These are phyloP conservation scores for Origma solitaria DNA, from an alignment of 2,113 vertebrate genomes.

Conservation along the genomic window DNA sequence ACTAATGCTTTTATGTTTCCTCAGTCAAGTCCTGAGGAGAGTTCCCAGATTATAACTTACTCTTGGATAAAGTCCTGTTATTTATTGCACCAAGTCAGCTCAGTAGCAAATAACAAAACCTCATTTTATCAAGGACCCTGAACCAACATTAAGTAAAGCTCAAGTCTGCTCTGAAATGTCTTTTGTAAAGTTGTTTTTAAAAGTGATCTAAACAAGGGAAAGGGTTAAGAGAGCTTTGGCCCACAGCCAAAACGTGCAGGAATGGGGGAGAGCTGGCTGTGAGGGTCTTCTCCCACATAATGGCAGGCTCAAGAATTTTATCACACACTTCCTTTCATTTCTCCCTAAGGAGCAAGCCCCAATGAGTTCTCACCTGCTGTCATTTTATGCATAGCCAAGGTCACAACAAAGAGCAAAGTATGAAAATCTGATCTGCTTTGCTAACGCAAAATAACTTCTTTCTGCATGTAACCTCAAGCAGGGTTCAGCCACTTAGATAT, in stretches of 20 bases:
- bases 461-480: neutral
- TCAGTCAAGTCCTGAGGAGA: neutral
- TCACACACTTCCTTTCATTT: neutral
- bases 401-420: slow-evolving; percentile 36
- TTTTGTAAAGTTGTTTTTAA: neutral
- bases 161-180: neutral
- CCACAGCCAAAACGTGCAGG: rapidly evolving
- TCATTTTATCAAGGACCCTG: neutral
- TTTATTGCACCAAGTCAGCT: neutral
- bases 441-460: neutral
- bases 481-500: slow-evolving; percentile 16
- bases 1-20: neutral
- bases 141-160: neutral
- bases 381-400: neutral
- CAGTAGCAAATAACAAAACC: neutral
- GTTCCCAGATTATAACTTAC: neutral
- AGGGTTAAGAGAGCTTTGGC: neutral
- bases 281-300: neutral
- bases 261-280: neutral
- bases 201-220: neutral
- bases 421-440: slow-evolving; percentile 42
- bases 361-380: neutral
- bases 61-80: neutral
- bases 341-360: neutral
- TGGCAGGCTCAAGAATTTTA: neutral